phyloP scores from a whole-genome alignment of 2,888 invertebrate species.

The Dascillus cervinus region DNA sequence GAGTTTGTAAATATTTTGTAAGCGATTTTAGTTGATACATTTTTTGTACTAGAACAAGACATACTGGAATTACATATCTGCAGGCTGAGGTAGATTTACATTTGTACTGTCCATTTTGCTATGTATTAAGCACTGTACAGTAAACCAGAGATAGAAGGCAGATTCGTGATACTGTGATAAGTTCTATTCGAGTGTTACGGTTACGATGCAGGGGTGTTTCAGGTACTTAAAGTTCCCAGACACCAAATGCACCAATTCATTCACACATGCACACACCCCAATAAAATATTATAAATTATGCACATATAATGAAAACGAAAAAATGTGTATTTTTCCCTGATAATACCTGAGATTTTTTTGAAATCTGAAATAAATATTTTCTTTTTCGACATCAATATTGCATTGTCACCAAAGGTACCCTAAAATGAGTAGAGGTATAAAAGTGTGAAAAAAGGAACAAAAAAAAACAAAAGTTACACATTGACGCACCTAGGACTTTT shows the following conservation, averaged over 20 bases:
- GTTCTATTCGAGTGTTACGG: conserved; percentile 9
- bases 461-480: conserved; percentile 17
- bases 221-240: conserved; percentile 8
- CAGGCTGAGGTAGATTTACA: conserved; percentile 18
- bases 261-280: conserved; percentile 6
- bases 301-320: conserved; percentile 8
- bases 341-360: conserved; percentile 16
- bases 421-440: conserved; percentile 13
- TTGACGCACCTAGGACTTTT: conserved; percentile 18
- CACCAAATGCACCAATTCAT: conserved; percentile 7
- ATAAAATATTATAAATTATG: conserved; percentile 8
- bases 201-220: conserved; percentile 4
- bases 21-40: too few relatives aligned
- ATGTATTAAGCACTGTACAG: conserved; percentile 12
- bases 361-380: conserved; percentile 11
- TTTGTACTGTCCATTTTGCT: conserved; percentile 15
- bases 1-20: conserved; percentile 15
- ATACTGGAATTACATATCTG: conserved; percentile 10
- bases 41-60: conserved; percentile 11
- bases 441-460: conserved; percentile 20
- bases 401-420: conserved; percentile 31
- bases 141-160: conserved; percentile 7
- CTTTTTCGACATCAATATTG: conserved; percentile 30
- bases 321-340: conserved; percentile 14
- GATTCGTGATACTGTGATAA: conserved; percentile 12